Conservation (phyloP, 92 coral and sea anemone genomes). For the Phenganax stokvisi region DNA sequence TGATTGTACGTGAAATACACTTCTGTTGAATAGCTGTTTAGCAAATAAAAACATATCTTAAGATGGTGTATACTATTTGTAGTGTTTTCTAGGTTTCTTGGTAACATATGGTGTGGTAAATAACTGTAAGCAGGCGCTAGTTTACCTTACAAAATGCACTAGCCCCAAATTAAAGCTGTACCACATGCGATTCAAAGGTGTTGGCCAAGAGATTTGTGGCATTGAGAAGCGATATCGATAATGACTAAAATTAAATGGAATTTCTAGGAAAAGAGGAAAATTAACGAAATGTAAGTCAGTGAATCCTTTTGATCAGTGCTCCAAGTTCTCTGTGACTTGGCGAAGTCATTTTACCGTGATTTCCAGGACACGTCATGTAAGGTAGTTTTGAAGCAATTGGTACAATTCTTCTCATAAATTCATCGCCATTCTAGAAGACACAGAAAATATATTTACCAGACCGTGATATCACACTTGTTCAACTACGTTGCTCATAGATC, state of each 20-base stretch:
- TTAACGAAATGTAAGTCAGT: neutral
- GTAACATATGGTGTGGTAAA: too few species aligned
- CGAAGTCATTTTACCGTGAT: slow-evolving; percentile 52
- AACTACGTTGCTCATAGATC: too few species aligned
- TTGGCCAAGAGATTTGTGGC: slow-evolving; percentile 75
- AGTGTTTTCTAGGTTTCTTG: neutral
- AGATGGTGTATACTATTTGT: too few species aligned
- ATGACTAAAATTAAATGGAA: slow-evolving; percentile 69
- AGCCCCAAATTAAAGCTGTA: slow-evolving; percentile 61
- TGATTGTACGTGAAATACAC: slow-evolving; percentile 60
- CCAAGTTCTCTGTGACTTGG: neutral
- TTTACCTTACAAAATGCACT: slow-evolving; percentile 61
- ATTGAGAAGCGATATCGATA: slow-evolving; percentile 77
- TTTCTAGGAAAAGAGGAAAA: slow-evolving; percentile 47
- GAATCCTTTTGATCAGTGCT: neutral
- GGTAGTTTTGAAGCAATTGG: slow-evolving; percentile 64
- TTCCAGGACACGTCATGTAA: slow-evolving; percentile 80
- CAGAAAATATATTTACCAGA: neutral
- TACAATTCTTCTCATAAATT: slow-evolving; percentile 70
- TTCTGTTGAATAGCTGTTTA: slow-evolving; percentile 60
- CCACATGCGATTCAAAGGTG: slow-evolving; percentile 55
- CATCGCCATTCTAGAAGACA: slow-evolving; percentile 60
- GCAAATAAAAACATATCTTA: neutral
- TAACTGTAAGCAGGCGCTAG: neutral
- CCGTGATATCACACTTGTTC: neutral